Evolutionary conservation across 2,113 vertebrate species (phyloP), one percentile per base, ranked within the genome.

Genomic region (Prietella phreatophila): DNA sequence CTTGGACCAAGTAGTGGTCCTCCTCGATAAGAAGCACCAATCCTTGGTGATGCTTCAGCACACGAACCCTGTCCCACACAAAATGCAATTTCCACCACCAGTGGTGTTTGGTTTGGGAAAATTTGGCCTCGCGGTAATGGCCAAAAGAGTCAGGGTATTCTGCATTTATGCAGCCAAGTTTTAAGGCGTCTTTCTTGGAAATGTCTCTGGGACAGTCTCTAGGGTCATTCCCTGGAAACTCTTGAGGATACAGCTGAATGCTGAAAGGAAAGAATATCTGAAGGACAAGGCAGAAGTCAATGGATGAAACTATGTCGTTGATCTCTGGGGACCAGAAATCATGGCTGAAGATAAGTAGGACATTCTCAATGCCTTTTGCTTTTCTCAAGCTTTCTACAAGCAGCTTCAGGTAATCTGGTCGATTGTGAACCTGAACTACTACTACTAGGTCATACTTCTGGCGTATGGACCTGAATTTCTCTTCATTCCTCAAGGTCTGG

Each of bases 51-150:
- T 96, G 95, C 63, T 94, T 96, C 78, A 99, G 94, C 19, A 92
- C 94, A 73, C 94, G 96, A 53, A 99, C 94, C 83, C 97, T 93
- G 89, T 99, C 98, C 98, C 97, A 99, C 0, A 97, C 97, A 89
- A 99, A 99, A 91, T 99, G 98, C 92, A 99, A 94, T 95, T 99
- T 99, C 98, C 98, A 99, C 98, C 98, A 99, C 98, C 98, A 99
- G 90, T 99, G 98, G 93, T 99, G 98, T 93, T 99, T 99, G 91
- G 97, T 97, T 92, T 99, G 98, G 3, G 97, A 97, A 94, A 99
- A 99, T 61, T 97, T 96, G 55, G 98, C 97, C 91, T 99, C 98
- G 5, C 98, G 95, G 91, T 99, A 99, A 93, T 99, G 98, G 88
- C 98, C 98, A 79, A 99, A 99, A 0, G 97, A 97, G 91, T 99